Evolutionary conservation across 2,797 vertebrate genomes (phyloP).

Genomic region (Paratrypauchen microcephalus): DNA sequence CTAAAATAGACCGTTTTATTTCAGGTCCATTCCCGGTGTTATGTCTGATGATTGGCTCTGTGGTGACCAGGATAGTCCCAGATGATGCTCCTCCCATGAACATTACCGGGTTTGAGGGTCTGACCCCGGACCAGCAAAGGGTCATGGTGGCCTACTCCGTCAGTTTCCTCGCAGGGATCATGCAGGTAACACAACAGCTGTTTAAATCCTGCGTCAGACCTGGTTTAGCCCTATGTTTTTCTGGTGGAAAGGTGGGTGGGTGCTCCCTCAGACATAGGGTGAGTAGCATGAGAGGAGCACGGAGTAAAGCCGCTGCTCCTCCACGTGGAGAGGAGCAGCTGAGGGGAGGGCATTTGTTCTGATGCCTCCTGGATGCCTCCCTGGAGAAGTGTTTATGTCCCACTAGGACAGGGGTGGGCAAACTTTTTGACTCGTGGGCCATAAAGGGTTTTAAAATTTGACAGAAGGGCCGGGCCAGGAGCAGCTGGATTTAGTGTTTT

Average conservation of each 20-base stretch:
- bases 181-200: conserved; percentile 81
- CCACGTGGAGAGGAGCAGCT: no score
- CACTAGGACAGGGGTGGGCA: no score
- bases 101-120: conserved; percentile 69
- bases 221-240: not conserved
- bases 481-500: no score
- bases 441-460: no score
- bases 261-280: no score
- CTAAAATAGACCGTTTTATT: not conserved
- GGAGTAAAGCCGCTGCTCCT: no score
- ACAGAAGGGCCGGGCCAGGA: no score
- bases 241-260: not conserved
- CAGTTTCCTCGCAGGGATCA: conserved; percentile 84
- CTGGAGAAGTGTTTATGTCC: no score
- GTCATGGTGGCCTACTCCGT: conserved; percentile 87
- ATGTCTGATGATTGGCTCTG: conserved; percentile 91
- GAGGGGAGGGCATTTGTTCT: no score
- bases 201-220: not conserved
- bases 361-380: no score
- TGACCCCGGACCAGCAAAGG: conserved; percentile 69
- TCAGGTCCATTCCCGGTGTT: conserved; percentile 92
- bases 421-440: no score
- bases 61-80: conserved; percentile 79
- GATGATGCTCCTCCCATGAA: conserved; percentile 61
- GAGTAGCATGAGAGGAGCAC: no score